A percentile compares a stretch with the other conserved stretches of the same genome.
Conservation (phyloP, 2,113 vertebrate species). For the Microtus ochrogaster region DNA sequence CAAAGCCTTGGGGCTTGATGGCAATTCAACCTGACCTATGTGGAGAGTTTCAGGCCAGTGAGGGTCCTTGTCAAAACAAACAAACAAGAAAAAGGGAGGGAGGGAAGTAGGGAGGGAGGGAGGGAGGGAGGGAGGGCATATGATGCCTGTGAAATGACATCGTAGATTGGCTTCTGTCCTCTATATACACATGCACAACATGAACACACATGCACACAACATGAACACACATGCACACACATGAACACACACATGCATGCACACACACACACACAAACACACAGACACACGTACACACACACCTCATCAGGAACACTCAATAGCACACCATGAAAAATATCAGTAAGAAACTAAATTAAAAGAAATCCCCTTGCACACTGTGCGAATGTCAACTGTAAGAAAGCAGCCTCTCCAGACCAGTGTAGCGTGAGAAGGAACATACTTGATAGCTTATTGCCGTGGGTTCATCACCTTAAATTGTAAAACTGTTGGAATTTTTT, state of each 20-base stretch:
- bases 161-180: background rate
- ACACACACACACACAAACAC: background rate
- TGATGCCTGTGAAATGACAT: background rate
- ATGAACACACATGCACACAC: background rate
- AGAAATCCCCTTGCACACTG: background rate
- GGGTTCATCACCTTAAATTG: background rate
- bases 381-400: background rate
- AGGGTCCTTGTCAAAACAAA: background rate
- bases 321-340: background rate
- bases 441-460: background rate
- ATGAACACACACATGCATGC: no score
- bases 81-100: background rate
- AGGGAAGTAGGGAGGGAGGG: background rate
- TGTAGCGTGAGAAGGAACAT: background rate
- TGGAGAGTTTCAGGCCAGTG: background rate
- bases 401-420: background rate
- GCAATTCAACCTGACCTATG: background rate
- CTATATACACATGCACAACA: background rate
- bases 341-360: background rate
- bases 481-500: background rate
- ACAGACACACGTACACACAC: background rate
- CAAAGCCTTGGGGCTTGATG: background rate
- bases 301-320: background rate
- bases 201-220: background rate
- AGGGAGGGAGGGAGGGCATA: background rate